These are phyloP conservation scores for Naso thynnoides DNA, from an alignment of 2,797 vertebrate species.

Conservation along the genomic window DNA sequence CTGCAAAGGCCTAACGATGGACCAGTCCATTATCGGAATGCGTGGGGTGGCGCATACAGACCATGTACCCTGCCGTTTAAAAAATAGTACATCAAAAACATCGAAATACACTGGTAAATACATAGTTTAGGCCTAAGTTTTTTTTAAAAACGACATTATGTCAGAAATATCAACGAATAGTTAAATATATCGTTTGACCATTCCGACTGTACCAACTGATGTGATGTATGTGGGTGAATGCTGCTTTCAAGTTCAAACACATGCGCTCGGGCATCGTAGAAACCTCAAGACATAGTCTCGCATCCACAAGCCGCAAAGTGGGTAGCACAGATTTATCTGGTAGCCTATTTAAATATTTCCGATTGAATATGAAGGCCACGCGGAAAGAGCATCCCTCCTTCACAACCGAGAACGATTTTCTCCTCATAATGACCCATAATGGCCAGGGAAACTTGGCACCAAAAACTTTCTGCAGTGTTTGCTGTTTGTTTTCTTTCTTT, in stretches of 20 bases:
- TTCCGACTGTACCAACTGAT: slow-evolving; percentile 77
- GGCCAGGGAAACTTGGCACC: too few relatives aligned
- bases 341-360: background rate
- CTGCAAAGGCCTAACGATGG: slow-evolving; percentile 83
- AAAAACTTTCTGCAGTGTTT: too few relatives aligned
- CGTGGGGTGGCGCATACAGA: slow-evolving; percentile 37
- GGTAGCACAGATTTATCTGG: background rate
- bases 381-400: background rate
- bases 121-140: rapidly evolving
- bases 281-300: too few relatives aligned
- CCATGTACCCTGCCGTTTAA: background rate
- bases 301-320: too few relatives aligned
- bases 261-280: slow-evolving; percentile 49
- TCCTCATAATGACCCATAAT: too few relatives aligned
- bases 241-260: slow-evolving; percentile 55
- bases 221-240: slow-evolving; percentile 15
- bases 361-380: background rate
- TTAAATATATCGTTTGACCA: slow-evolving; percentile 17
- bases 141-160: rapidly evolving
- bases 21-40: slow-evolving; percentile 78
- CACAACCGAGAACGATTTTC: background rate
- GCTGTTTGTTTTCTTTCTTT: too few relatives aligned
- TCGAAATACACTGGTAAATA: rapidly evolving
- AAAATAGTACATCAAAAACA: background rate
- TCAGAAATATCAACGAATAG: background rate